phyloP scores from a whole-genome alignment of 2,797 vertebrate species.

The Rhincodon typus region DNA sequence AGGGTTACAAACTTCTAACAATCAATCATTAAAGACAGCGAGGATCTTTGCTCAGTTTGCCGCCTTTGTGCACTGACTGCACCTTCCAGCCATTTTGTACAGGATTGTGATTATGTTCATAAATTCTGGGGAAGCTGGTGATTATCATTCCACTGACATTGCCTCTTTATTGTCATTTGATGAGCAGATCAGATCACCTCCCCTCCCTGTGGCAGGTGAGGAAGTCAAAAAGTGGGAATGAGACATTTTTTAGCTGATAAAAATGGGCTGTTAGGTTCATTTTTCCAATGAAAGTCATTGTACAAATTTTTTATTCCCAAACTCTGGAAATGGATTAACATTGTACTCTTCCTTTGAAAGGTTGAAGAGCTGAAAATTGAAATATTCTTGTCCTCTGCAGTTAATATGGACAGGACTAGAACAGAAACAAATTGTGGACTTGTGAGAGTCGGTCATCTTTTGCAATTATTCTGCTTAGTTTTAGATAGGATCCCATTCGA shows the following conservation, averaged over 20 bases:
- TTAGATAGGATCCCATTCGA: background rate
- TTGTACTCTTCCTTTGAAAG: background rate
- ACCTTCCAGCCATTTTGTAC: background rate
- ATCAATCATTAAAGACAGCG: background rate
- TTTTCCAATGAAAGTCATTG: background rate
- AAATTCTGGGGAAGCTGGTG: background rate
- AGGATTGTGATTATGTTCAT: background rate
- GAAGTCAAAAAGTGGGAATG: background rate
- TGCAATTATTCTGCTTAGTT: background rate
- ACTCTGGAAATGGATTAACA: background rate
- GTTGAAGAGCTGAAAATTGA: background rate
- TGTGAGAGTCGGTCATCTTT: background rate
- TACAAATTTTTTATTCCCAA: background rate
- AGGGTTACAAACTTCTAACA: background rate
- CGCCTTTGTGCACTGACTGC: background rate
- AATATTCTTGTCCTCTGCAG: background rate
- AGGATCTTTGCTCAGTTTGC: background rate
- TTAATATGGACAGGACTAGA: background rate
- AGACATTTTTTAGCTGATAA: background rate
- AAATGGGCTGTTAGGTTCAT: background rate
- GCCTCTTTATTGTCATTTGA: background rate
- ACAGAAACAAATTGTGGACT: background rate
- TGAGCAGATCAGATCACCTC: no score
- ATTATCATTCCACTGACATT: slow-evolving; percentile 10
- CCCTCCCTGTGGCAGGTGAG: background rate